A percentile compares a stretch with the other conserved stretches of the same genome.
These are phyloP conservation scores for Cinara cedri DNA, from an alignment of 2,888 invertebrate genomes.

Conservation along the genomic window DNA sequence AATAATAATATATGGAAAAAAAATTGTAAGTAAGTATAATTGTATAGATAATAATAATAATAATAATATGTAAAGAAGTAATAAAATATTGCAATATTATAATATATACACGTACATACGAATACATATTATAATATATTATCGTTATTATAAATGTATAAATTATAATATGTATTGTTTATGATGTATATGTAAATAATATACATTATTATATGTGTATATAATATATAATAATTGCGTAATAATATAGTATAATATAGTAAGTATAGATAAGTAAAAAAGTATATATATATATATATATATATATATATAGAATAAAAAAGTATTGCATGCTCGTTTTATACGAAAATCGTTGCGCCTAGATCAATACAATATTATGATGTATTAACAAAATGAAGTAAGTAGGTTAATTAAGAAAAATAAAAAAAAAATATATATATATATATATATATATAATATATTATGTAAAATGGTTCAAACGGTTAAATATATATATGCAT, in stretches of 20 bases:
- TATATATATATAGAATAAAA: slow-evolving; percentile 36
- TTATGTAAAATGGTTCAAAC: background rate
- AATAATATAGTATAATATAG: too few relatives aligned
- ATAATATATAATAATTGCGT: slow-evolving; percentile 14
- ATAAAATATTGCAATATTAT: slow-evolving; percentile 52
- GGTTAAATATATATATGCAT: slow-evolving; percentile 8
- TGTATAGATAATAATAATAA: background rate
- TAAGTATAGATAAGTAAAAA: too few relatives aligned
- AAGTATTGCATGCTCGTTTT: slow-evolving; percentile 50
- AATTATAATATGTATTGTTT: too few relatives aligned
- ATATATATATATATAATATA: background rate
- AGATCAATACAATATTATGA: background rate
- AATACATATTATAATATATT: background rate
- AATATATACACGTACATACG: slow-evolving; percentile 9
- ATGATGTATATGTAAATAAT: too few relatives aligned
- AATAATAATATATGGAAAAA: slow-evolving; percentile 33
- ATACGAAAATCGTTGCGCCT: slow-evolving; percentile 36
- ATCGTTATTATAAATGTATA: too few relatives aligned
- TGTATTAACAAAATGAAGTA: too few relatives aligned
- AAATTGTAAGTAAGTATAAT: slow-evolving; percentile 7
- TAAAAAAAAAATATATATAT: background rate
- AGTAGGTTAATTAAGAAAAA: too few relatives aligned
- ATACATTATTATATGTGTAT: background rate
- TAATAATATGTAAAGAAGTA: slow-evolving; percentile 43
- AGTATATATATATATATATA: slow-evolving; percentile 11